These are phyloP conservation scores for Drosophila baimaii DNA, from an alignment of 1,140 invertebrate genomes.

Conservation along the genomic window DNA sequence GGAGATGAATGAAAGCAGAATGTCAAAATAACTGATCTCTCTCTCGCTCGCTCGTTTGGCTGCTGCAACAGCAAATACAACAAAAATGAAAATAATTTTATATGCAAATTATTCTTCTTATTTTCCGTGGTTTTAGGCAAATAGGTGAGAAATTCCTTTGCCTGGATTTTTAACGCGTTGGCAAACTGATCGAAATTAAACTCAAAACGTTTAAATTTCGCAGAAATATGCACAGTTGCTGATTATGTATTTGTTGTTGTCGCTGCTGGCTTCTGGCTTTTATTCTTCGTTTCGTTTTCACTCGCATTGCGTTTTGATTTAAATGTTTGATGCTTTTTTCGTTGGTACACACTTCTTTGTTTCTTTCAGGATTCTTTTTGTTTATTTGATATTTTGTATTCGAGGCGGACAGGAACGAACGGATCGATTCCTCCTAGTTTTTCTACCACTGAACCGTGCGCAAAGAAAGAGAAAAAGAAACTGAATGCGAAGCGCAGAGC, in stretches of 20 bases:
- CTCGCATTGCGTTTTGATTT: constrained; percentile 26
- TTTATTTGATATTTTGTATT: constrained; percentile 58
- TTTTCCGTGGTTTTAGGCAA: constrained; percentile 39
- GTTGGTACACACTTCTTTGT: constrained; percentile 50
- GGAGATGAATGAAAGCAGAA: constrained; percentile 82
- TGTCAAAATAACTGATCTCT: constrained; percentile 68
- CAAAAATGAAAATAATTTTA: constrained; percentile 74
- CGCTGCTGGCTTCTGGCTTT: constrained; percentile 39
- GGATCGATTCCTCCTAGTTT: constrained; percentile 69
- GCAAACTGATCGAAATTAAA: constrained; percentile 14
- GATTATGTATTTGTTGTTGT: constrained; percentile 68
- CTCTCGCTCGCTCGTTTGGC: constrained; percentile 40
- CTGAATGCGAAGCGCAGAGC: constrained; percentile 68
- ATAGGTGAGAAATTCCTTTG: constrained; percentile 28
- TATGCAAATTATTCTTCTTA: constrained; percentile 64
- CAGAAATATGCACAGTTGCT: constrained; percentile 78
- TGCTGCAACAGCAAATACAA: constrained; percentile 71
- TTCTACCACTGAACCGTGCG: constrained; percentile 74
- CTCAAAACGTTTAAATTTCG: constrained; percentile 44
- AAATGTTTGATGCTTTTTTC: constrained; percentile 48
- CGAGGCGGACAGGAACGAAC: constrained; percentile 71
- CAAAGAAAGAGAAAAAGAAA: constrained; percentile 78
- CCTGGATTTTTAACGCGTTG: constrained; percentile 11
- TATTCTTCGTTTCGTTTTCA: constrained; percentile 52
- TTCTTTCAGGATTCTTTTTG: constrained; percentile 60